phyloP scores from a whole-genome alignment of 2,888 invertebrate genomes.

The Eudemis profundana region DNA sequence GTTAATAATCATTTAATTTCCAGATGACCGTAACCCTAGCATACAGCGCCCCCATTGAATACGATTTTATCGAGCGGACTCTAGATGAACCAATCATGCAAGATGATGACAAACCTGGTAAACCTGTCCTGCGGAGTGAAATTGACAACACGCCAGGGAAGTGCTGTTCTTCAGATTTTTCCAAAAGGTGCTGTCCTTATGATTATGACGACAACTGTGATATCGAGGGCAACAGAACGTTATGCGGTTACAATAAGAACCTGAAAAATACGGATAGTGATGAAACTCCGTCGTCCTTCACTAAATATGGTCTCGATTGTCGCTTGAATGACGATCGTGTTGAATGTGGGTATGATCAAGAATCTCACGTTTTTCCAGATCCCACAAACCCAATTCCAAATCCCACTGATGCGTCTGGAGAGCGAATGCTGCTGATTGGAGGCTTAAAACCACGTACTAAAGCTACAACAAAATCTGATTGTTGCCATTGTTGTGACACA shows the following conservation, averaged over 20 bases:
- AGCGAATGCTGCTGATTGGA: no score
- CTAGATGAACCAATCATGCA: neutral
- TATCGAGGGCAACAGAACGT: slow-evolving; percentile 9
- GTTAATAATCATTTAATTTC: no score
- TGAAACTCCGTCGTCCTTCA: slow-evolving; percentile 1
- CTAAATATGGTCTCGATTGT: slow-evolving; percentile 4
- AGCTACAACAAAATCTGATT: no score
- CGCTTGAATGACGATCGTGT: slow-evolving; percentile 1
- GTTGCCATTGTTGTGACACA: no score
- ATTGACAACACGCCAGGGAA: slow-evolving; percentile 18
- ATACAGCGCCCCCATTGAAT: slow-evolving; percentile 10
- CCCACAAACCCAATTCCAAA: no score
- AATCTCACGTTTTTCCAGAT: no score
- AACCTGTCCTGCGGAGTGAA: slow-evolving; percentile 10
- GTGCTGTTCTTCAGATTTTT: slow-evolving; percentile 17
- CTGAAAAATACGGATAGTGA: neutral
- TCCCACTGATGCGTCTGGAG: no score
- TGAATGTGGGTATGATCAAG: no score
- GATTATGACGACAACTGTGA: slow-evolving; percentile 15
- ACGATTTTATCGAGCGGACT: neutral
- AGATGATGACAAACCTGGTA: neutral
- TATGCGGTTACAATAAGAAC: slow-evolving; percentile 23
- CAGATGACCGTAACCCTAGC: slow-evolving; percentile 10
- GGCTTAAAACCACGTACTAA: no score
- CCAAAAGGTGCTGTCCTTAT: slow-evolving; percentile 20